Base-by-base conservation (phyloP, 2,113 vertebrate genomes). In the Morone chrysops region DNA sequence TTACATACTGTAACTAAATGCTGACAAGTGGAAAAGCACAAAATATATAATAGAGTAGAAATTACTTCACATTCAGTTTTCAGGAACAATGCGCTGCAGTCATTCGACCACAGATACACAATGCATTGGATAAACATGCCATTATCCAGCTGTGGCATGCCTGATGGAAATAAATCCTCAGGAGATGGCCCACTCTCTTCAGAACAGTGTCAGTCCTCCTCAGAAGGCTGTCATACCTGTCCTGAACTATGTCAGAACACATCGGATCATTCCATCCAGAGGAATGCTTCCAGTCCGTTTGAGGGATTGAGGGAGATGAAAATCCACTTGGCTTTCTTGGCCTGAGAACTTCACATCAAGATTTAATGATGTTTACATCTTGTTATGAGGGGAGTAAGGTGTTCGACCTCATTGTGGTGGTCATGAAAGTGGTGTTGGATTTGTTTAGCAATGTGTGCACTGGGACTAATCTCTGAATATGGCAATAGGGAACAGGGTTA, bases 291-390 rank as follows among this genome's bases (percentile, higher is more conserved):
- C 48, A 67, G 41, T 7, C 51, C 11, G 13, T 50, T 31, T 8
- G 60, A n/a, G 38, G 14, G 41, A 63, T 40, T 47, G 76, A 68
- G 48, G 22, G 70, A 67, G 40, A 76, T 61, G 72, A 43, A 79
- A 77, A 59, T 81, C 10, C 43, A 5, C 47, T 51, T 4, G 22
- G 25, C 60, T 81, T 31, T 61, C 40, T n/a, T 1, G n/a, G 25
- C 20, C 10, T 8, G 18, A 60, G 31, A 57, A 9, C 38, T 20
- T 25, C 40, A 43, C 18, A 74, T 75, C 38, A 78, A 43, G 25
- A 80, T 69, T 67, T 70, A 84, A 80, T 61, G 68, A 67, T 80
- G 50, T 56, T 72, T 57, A 48, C 12, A 69, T 62, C 3, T 18
- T 22, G n/a, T 68, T 31, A 66, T 66, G 7, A 6, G 12, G 31